A percentile compares a stretch with the other conserved stretches of the same genome.
These are phyloP conservation scores for Papilio dardanus DNA, from an alignment of 1,140 invertebrate genomes.

Conservation along the genomic window DNA sequence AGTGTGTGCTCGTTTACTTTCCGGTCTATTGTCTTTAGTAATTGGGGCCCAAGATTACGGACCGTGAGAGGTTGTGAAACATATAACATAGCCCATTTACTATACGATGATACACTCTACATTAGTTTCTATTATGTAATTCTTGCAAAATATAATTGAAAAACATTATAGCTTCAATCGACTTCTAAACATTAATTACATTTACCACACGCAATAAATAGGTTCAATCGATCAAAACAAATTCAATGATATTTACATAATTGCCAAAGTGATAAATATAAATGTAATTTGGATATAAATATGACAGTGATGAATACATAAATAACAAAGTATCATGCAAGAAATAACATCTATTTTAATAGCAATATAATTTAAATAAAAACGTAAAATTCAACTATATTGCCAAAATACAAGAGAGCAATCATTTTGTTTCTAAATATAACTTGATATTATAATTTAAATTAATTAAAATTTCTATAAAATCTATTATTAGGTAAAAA, in stretches of 20 bases:
- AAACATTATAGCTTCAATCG: constrained; percentile 21
- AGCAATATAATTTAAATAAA: too few species aligned
- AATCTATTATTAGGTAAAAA: too few species aligned
- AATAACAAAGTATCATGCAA: not conserved
- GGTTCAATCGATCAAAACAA: constrained; percentile 23
- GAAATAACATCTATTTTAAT: too few species aligned
- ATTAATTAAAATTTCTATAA: too few species aligned
- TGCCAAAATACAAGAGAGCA: not conserved
- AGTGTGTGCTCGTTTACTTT: constrained; percentile 41
- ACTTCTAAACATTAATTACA: constrained; percentile 13
- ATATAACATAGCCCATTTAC: constrained; percentile 69
- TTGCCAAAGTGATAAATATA: not conserved
- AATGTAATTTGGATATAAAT: not conserved
- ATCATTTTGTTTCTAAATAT: not conserved
- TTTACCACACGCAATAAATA: constrained; percentile 7
- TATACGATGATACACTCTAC: constrained; percentile 59
- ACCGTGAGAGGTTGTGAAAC: constrained; percentile 61
- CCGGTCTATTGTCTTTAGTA: constrained; percentile 23
- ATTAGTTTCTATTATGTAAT: constrained; percentile 66
- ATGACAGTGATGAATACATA: not conserved
- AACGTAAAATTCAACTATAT: too few species aligned
- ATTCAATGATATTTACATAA: constrained; percentile 1
- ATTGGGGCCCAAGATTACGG: not conserved
- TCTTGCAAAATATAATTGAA: constrained; percentile 17
- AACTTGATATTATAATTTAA: too few species aligned